Percentiles rank a stretch among this genome's conserved stretches.
Evolutionary conservation across 2,797 vertebrate genomes (phyloP).

Genomic region (Chaunax sp.): DNA sequence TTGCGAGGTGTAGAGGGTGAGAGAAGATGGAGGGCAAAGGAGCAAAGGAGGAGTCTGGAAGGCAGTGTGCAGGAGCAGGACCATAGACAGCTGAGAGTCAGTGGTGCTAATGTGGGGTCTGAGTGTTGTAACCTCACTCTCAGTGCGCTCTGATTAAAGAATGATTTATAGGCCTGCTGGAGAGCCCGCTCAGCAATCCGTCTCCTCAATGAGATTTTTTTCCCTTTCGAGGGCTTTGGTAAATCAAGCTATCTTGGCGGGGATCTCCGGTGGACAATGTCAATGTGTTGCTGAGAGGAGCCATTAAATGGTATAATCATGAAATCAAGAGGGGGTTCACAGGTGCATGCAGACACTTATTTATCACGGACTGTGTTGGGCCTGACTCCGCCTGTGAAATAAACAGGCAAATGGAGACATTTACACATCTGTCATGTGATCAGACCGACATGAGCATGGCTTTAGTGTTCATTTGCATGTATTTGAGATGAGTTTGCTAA

Average conservation of each 20-base stretch:
- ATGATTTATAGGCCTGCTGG: conserved; percentile 86
- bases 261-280: conserved; percentile 81
- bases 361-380: conserved; percentile 64
- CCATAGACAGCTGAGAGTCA: conserved; percentile 76
- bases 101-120: conserved; percentile 80
- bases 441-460: conserved; percentile 11
- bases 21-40: conserved; percentile 52
- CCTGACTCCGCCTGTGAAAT: conserved; percentile 62
- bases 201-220: conserved; percentile 86
- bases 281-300: conserved; percentile 78
- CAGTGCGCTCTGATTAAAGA: conserved; percentile 87
- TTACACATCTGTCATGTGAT: conserved; percentile 31
- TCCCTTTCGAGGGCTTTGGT: conserved; percentile 80
- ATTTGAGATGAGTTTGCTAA: conserved; percentile 31
- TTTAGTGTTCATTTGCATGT: conserved; percentile 25
- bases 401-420: conserved; percentile 46
- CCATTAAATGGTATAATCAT: conserved; percentile 82
- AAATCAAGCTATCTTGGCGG: conserved; percentile 86
- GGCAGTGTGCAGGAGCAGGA: conserved; percentile 60
- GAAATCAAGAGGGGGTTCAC: conserved; percentile 52
- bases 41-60: conserved; percentile 46
- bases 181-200: conserved; percentile 86
- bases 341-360: conserved; percentile 65
- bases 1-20: background rate
- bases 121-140: conserved; percentile 77